Evolutionary conservation across 2,113 vertebrate species (phyloP), one percentile per base, ranked within the genome.

Genomic region (Seriola dumerili): DNA sequence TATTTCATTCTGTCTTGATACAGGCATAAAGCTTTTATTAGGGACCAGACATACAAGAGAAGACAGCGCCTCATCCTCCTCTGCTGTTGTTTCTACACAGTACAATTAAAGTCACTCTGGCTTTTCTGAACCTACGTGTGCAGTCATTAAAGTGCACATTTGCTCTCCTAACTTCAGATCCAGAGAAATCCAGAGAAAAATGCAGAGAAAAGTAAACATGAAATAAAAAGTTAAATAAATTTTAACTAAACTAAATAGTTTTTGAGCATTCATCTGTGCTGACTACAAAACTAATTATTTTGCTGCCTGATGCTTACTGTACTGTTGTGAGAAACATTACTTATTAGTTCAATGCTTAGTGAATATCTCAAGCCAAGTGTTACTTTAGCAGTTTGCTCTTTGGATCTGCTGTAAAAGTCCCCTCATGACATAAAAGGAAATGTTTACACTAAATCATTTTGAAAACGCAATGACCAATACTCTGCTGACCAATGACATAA

Each of bases 21-120:
- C 80, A 16, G 77, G 52, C 82, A 91, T 93, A 14, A 93, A 93
- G 89, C 87, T 91, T 94, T 92, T 91, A 93, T 91, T 78, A 87
- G 79, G 64, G 63, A 63, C 19, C 7, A 71, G 84, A 63, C 62
- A 29, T 67, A 64, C 55, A 61, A 57, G 79, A 86, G 76, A 65
- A 73, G 73, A 69, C 29, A 38, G 16, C 52, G 3, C 21, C 71
- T 68, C 36, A 1, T 44, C 55, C 4, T 64, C 23, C 17, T 68
- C 61, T 58, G 58, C 36, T 65, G 63, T 44, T 59, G 42, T 66
- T 58, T 46, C 58, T 13, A 54, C n/a, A 16, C 40, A 65, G n/a
- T 16, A 59, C 71, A 72, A 32, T 25, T 57, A 65, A 59, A 76
- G 64, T 54, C 61, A 72, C 54, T 46, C 55, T 68, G 63, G 29